Evolutionary conservation across 37 sponge, comb jelly and placozoan species (phyloP).

Genomic region (Hexactinellida sp.): DNA sequence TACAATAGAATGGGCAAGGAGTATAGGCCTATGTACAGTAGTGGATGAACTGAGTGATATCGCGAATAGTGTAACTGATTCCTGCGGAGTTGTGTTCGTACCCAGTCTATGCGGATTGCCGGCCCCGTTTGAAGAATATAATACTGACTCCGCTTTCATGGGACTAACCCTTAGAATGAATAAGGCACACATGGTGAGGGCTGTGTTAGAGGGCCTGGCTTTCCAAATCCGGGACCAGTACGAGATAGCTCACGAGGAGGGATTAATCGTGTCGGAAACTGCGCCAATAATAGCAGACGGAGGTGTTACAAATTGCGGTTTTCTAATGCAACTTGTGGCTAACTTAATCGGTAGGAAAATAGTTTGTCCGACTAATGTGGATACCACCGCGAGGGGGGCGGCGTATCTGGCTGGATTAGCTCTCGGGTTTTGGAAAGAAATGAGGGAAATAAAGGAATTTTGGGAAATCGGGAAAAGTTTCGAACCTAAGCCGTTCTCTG

Average conservation of each 20-base stretch:
- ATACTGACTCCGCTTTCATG: constrained; percentile 38
- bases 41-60: constrained; percentile 41
- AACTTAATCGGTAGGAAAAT: constrained; percentile 33
- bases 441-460: constrained; percentile 31
- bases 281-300: constrained; percentile 47
- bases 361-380: constrained; percentile 30
- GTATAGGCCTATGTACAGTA: constrained; percentile 41
- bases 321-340: constrained; percentile 38
- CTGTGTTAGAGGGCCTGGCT: constrained; percentile 70
- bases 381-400: constrained; percentile 67
- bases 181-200: constrained; percentile 48
- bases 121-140: constrained; percentile 67
- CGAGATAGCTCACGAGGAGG: constrained; percentile 21
- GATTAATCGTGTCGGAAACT: constrained; percentile 18
- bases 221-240: constrained; percentile 46
- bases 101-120: constrained; percentile 78
- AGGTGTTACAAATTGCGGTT: constrained; percentile 54
- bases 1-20: constrained; percentile 78
- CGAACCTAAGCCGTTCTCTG: not conserved
- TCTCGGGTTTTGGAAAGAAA: constrained; percentile 51
- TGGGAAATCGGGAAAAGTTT: constrained; percentile 21
- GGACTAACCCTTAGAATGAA: constrained; percentile 51
- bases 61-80: constrained; percentile 34
- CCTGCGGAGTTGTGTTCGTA: constrained; percentile 60
- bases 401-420: constrained; percentile 60